A percentile compares a stretch with the other conserved stretches of the same genome.
Evolutionary conservation across 1,140 invertebrate genomes (phyloP).

Genomic region (Oedothorax gibbosus): DNA sequence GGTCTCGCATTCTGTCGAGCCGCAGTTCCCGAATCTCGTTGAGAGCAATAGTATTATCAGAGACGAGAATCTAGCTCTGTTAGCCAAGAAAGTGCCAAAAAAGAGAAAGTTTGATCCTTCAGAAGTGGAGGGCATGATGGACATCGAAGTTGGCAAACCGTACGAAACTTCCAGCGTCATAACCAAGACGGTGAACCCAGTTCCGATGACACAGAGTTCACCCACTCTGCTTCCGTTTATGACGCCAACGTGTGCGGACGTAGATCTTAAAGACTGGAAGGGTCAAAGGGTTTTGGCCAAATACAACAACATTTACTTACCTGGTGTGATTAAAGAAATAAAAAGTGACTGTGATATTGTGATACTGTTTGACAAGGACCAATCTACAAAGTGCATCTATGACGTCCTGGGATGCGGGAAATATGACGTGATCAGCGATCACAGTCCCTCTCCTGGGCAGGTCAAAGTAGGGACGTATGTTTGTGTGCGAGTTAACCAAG

Average conservation of each 20-base stretch:
- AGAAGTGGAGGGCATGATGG: conserved; percentile 76
- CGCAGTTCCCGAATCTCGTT: conserved; percentile 43
- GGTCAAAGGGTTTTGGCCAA: conserved; percentile 91
- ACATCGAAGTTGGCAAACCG: conserved; percentile 25
- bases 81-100: conserved; percentile 79
- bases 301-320: conserved; percentile 82
- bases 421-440: conserved; percentile 92
- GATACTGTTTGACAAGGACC: conserved; percentile 79
- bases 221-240: conserved; percentile 44
- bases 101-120: conserved; percentile 89
- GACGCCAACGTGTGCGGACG: conserved; percentile 64
- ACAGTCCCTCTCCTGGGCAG: conserved; percentile 85
- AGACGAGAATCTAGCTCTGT: conserved; percentile 40
- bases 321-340: conserved; percentile 79
- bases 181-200: conserved; percentile 34
- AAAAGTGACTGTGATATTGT: conserved; percentile 77
- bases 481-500: conserved; percentile 72
- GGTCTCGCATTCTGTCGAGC: conserved; percentile 45
- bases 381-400: conserved; percentile 74
- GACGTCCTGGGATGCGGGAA: conserved; percentile 78
- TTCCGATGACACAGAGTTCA: conserved; percentile 28
- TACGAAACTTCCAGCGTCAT: conserved; percentile 50
- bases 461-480: conserved; percentile 76
- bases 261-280: conserved; percentile 91
- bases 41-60: conserved; percentile 24